Base-by-base conservation (phyloP, 1,140 invertebrate genomes). In the Macrosteles quadrilineatus region DNA sequence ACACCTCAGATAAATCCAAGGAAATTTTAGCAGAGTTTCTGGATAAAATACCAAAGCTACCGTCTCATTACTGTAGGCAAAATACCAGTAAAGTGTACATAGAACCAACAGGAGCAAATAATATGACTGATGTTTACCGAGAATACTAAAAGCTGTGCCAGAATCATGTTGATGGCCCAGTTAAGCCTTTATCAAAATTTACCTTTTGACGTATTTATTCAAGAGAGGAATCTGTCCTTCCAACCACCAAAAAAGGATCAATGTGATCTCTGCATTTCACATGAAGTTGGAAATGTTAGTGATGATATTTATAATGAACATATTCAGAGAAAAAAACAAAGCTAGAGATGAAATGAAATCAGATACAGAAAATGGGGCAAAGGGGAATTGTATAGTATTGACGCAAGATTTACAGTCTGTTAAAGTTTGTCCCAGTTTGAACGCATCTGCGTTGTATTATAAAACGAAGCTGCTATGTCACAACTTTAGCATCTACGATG, bases 401-500 rank as follows among this genome's bases (percentile, higher is more conserved):
- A 77, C 75, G 17, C 73, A 75, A 62, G 80, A 82, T 77, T 53
- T 81, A 17, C 75, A 81, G 77, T 77, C 78, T 50, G 79, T 82
- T 21, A 78, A 80, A 73, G 59, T 81, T 31, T 74, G 68, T 45
- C 81, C 80, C 65, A 67, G 66, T 68, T 32, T 82, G 32, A 76
- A 78, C 73, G 76, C 77, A 57, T 55, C 80, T 74, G 76, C 76
- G 43, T 45, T 81, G 32, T 83, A 83, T 73, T 83, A 78, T 73
- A 82, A 81, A 75, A 80, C 75, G 11, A 83, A 83, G 72, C 71
- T 82, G 23, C 47, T 73, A 17, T 65, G 76, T 21, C 80, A 83
- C 75, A 83, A 83, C 75, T 83, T 80, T 69, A 81, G 80, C 19
- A 68, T 83, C 40, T 83, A 79, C 72, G 79, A 83, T n/a, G n/a